A percentile compares a stretch with the other conserved stretches of the same genome.
Conservation (phyloP, 2,797 vertebrate species). For the Chrosomus eos region DNA sequence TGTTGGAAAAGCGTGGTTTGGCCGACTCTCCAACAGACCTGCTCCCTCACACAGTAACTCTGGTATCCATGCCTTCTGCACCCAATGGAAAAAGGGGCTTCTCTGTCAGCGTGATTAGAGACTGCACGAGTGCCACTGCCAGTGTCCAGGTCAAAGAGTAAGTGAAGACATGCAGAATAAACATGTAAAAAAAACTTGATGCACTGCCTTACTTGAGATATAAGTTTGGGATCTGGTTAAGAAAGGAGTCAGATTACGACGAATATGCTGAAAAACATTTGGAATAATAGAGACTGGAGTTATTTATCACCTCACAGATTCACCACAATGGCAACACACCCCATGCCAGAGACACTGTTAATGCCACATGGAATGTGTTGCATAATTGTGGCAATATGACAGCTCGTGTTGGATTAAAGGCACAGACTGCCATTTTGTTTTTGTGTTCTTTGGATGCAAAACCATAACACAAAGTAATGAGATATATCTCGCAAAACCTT, state of each 20-base stretch:
- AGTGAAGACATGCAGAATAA: constrained; percentile 71
- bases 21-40: constrained; percentile 87
- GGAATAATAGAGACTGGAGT: not conserved
- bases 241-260: not conserved
- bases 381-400: constrained; percentile 58
- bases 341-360: constrained; percentile 18
- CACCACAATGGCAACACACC: constrained; percentile 1
- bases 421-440: constrained; percentile 8
- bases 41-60: constrained; percentile 91
- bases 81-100: constrained; percentile 90
- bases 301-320: constrained; percentile 25
- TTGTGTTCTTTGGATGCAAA: not conserved
- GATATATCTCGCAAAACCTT: constrained; percentile 25
- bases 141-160: constrained; percentile 94
- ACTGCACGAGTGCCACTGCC: constrained; percentile 80
- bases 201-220: not conserved
- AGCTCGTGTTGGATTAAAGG: constrained; percentile 1
- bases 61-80: constrained; percentile 94
- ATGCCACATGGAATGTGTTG: constrained; percentile 50
- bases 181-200: not conserved
- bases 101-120: constrained; percentile 86
- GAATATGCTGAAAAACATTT: not conserved
- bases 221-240: not conserved
- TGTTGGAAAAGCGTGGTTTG: constrained; percentile 88
- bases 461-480: not conserved